Evolutionary conservation across 2,888 invertebrate genomes (phyloP).

Genomic region (Enoplolaimus lenunculus): DNA sequence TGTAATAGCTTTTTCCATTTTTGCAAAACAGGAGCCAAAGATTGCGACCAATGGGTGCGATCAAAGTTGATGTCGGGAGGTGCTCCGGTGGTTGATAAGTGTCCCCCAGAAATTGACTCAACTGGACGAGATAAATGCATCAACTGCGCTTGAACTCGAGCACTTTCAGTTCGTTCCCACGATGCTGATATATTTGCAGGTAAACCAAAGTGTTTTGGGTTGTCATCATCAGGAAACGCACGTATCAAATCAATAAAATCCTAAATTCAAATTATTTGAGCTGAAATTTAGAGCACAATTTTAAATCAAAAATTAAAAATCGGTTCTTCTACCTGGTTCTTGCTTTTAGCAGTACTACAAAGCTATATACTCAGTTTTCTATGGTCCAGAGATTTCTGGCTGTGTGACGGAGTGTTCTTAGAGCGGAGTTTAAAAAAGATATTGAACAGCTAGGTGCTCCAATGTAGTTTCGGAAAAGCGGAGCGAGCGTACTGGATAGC

Average conservation of each 20-base stretch:
- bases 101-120: neutral
- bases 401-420: too few species aligned
- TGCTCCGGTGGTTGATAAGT: conserved; percentile 4
- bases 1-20: conserved; percentile 64
- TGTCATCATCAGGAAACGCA: conserved; percentile 57
- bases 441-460: too few species aligned
- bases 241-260: conserved; percentile 56
- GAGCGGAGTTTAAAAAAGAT: too few species aligned
- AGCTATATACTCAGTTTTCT: too few species aligned
- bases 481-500: too few species aligned
- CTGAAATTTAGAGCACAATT: too few species aligned
- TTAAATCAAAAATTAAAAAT: conserved; percentile 21
- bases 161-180: conserved; percentile 58
- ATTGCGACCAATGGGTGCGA: conserved; percentile 50
- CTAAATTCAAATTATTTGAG: too few species aligned
- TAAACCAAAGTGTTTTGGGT: conserved; percentile 62
- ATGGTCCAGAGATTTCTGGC: too few species aligned
- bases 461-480: too few species aligned
- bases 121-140: conserved; percentile 33
- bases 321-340: neutral
- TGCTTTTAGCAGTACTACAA: too few species aligned
- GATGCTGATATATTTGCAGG: conserved; percentile 72
- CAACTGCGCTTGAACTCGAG: conserved; percentile 52
- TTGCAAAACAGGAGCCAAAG: conserved; percentile 56
- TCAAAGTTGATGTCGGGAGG: conserved; percentile 45